Base-by-base conservation (phyloP, 2,888 invertebrate genomes). In the Lottia scabra region DNA sequence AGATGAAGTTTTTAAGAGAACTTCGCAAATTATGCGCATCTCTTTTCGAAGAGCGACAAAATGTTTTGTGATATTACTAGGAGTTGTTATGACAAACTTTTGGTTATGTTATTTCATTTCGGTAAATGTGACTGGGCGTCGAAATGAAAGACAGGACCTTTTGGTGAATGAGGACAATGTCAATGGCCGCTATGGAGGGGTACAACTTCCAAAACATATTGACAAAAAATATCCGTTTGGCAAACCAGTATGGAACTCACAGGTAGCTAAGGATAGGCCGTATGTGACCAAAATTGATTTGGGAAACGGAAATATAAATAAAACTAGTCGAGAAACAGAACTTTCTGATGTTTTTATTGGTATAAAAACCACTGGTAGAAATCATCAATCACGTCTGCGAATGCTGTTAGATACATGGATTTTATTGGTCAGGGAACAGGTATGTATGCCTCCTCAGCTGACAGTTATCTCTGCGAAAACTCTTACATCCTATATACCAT, bases 391-490 rank as follows among this genome's bases (percentile, higher is more conserved):
- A 68, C 93, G 98, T 84, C 90, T 99, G 86, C 94, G 94, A 70
- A 92, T 96, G 78, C 95, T 98, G 86, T 92, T 97, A 89, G 94
- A 95, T 91, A 99, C 98, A 75, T 99, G 98, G 98, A 97, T 96
- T 90, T 95, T 95, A 90, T 92, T 96, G 87, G 97, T 97, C 68
- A 94, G 93, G 90, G 92, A 95, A 88, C 96, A 98, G 95, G 96
- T 96, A 92, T 8, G 38, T 38, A 38, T n/a, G n/a, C n/a, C n/a
- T n/a, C n/a, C n/a, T n/a, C n/a, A n/a, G n/a, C 38, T 8, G 38
- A 8, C 5, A 38, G 38, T n/a, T n/a, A n/a, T n/a, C n/a, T n/a
- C n/a, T n/a, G n/a, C n/a, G n/a, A n/a, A n/a, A n/a, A n/a, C n/a
- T n/a, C n/a, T n/a, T n/a, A n/a, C n/a, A n/a, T n/a, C n/a, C n/a